Conservation (phyloP, 1,140 invertebrate genomes). For the Dufourea novaeangliae region DNA sequence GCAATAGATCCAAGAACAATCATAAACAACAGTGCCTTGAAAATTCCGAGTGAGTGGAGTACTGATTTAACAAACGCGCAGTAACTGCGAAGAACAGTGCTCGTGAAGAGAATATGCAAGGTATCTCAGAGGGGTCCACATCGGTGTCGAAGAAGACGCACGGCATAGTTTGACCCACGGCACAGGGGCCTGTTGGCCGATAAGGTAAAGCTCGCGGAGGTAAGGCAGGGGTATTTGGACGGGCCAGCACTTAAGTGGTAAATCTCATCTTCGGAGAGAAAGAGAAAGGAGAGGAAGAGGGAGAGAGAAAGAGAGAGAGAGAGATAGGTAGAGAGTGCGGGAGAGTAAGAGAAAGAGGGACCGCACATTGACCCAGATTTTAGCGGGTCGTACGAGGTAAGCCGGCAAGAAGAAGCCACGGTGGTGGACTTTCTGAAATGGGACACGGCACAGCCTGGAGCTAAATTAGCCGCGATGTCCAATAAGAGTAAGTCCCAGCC, state of each 20-base stretch:
- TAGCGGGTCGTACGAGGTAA: slow-evolving; percentile 64
- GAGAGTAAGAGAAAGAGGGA: slow-evolving; percentile 19
- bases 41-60: too few relatives aligned
- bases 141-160: background rate
- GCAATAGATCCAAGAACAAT: too few relatives aligned
- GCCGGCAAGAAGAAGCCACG: slow-evolving; percentile 53
- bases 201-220: slow-evolving; percentile 18
- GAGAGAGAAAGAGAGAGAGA: slow-evolving; percentile 20
- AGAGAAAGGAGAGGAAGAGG: slow-evolving; percentile 21
- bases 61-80: background rate
- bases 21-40: too few relatives aligned
- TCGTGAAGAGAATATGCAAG: background rate
- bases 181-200: slow-evolving; percentile 16
- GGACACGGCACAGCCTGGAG: slow-evolving; percentile 75
- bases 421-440: slow-evolving; percentile 76
- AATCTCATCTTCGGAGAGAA: slow-evolving; percentile 18
- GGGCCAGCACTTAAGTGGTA: slow-evolving; percentile 29
- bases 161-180: background rate
- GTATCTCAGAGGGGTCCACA: too few relatives aligned
- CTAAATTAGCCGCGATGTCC: slow-evolving; percentile 80
- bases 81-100: too few relatives aligned
- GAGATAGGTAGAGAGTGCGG: slow-evolving; percentile 5
- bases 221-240: slow-evolving; percentile 23
- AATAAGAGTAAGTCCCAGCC: slow-evolving; percentile 80
- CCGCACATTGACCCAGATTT: slow-evolving; percentile 73